These are phyloP conservation scores for Panagrolaimus sp. DNA, from an alignment of 1,140 invertebrate species.

Conservation along the genomic window DNA sequence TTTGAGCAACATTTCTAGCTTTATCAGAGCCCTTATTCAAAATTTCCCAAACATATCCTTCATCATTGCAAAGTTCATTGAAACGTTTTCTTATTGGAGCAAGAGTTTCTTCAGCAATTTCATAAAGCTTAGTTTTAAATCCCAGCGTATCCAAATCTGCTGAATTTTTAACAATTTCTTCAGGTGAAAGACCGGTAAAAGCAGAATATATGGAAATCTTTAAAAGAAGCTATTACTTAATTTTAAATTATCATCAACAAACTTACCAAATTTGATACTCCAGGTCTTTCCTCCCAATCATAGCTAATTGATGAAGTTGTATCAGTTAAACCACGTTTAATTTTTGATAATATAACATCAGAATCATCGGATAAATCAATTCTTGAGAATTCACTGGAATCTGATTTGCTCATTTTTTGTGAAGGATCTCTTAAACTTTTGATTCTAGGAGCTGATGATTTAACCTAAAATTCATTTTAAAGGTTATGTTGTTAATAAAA, in stretches of 20 bases:
- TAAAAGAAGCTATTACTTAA: conserved; percentile 10
- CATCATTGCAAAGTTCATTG: background rate
- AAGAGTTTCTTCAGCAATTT: conserved; percentile 18
- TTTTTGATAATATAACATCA: conserved; percentile 73
- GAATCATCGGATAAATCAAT: conserved; percentile 77
- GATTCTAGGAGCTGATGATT: conserved; percentile 62
- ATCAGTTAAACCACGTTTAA: conserved; percentile 86
- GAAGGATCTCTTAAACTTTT: conserved; percentile 75
- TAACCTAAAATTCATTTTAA: conserved; percentile 25
- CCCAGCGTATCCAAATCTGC: conserved; percentile 34
- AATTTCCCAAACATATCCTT: conserved; percentile 25
- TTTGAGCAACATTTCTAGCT: conserved; percentile 20
- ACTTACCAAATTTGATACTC: conserved; percentile 38
- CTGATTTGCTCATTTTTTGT: conserved; percentile 98
- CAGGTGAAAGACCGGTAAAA: conserved; percentile 25
- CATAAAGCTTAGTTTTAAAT: conserved; percentile 27
- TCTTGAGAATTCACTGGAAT: conserved; percentile 70
- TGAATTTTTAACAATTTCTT: conserved; percentile 21
- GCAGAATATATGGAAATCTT: conserved; percentile 25
- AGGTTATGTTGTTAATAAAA: background rate
- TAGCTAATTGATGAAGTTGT: conserved; percentile 32
- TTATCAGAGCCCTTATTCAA: conserved; percentile 28
- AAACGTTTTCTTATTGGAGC: conserved; percentile 17
- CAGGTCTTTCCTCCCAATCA: conserved; percentile 42
- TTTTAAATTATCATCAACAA: background rate